These are phyloP conservation scores for Formicarius rufipectus DNA, from an alignment of 2,113 vertebrate genomes.

Conservation along the genomic window DNA sequence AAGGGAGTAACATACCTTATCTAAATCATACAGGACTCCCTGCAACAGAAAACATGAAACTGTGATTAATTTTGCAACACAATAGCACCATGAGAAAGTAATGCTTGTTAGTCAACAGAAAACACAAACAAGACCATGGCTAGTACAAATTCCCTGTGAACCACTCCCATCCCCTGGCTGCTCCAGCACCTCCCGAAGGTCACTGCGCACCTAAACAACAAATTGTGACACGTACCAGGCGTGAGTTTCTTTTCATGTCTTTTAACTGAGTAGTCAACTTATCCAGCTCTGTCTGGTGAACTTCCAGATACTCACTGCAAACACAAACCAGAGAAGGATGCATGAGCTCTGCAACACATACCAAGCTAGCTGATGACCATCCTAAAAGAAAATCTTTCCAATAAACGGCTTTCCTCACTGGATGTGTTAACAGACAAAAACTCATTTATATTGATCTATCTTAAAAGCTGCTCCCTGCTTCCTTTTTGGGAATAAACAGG, in stretches of 20 bases:
- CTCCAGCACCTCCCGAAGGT: not conserved
- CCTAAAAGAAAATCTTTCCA: not conserved
- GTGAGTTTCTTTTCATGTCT: constrained; percentile 97
- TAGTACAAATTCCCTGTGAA: not conserved
- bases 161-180: not conserved
- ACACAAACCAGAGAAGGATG: constrained; percentile 50
- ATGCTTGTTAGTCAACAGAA: not conserved
- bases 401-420: not conserved
- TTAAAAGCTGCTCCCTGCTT: not conserved
- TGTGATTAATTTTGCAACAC: constrained; percentile 13
- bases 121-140: not conserved
- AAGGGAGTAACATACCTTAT: constrained; percentile 85
- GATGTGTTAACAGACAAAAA: not conserved
- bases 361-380: not conserved
- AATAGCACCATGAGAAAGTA: not conserved
- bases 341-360: not conserved
- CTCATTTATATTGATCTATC: not conserved
- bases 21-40: constrained; percentile 96
- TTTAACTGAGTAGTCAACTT: constrained; percentile 91
- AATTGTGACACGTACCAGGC: constrained; percentile 82
- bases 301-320: constrained; percentile 91
- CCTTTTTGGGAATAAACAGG: not conserved
- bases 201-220: fast-evolving
- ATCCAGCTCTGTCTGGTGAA: constrained; percentile 92
- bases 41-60: constrained; percentile 65